These are phyloP conservation scores for Atta cephalotes DNA, from an alignment of 1,140 invertebrate genomes.

Conservation along the genomic window DNA sequence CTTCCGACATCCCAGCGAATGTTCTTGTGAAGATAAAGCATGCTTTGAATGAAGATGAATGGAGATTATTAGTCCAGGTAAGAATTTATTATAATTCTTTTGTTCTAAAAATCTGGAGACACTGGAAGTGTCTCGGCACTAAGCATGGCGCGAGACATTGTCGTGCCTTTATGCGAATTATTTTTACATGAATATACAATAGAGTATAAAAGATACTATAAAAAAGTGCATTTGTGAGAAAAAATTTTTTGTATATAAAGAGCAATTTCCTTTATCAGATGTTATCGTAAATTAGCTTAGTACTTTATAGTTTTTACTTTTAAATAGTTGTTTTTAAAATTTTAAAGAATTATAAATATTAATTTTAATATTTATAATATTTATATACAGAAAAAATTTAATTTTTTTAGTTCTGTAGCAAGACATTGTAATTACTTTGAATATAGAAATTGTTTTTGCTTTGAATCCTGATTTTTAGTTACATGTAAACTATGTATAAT, in stretches of 20 bases:
- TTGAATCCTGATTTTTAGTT: background rate
- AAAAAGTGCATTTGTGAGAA: background rate
- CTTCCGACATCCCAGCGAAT: constrained; percentile 72
- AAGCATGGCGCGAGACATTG: no score
- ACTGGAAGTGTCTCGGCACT: no score
- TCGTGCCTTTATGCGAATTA: no score
- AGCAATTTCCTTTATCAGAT: background rate
- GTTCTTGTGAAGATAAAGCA: constrained; percentile 81
- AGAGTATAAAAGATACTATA: background rate
- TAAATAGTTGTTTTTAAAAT: background rate
- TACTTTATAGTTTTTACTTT: constrained; percentile 18
- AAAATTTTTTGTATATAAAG: background rate
- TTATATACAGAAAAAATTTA: background rate
- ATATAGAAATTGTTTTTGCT: background rate
- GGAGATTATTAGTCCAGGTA: constrained; percentile 81
- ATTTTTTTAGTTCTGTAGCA: background rate
- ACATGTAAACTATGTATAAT: background rate
- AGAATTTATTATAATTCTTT: constrained; percentile 9
- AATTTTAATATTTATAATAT: background rate
- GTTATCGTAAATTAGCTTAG: background rate
- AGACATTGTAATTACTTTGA: background rate
- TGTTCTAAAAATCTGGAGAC: background rate
- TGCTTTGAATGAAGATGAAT: constrained; percentile 80
- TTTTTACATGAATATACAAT: background rate
- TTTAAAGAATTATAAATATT: background rate